Base-by-base conservation (phyloP, 2,888 invertebrate species). In the Liodrosophila aerea region DNA sequence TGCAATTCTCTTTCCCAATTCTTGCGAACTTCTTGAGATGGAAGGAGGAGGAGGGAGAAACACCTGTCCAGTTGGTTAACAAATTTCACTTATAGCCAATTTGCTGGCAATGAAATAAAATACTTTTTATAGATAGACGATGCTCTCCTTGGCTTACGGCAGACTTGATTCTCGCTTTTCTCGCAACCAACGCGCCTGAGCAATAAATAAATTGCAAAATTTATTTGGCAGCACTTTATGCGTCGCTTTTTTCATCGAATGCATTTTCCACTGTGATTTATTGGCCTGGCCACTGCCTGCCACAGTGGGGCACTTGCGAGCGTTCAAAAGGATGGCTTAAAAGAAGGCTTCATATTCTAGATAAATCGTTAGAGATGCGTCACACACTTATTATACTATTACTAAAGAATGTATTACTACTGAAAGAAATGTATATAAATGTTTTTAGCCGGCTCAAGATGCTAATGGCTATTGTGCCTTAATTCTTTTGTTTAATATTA, bases 41-140 rank as follows among this genome's bases (percentile, higher is more conserved):
- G 60, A 50, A 40, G 31, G 34, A 30, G 31, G 34, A 47, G 51
- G 41, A 33, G 15, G 27, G 49, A 45, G 50, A 52, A 56, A 74
- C 76, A 77, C 76, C 76, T 83, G 83, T 68, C 68, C 73, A 64
- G 70, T 36, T 54, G 72, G 76, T 73, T 73, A 77, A 80, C 84
- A 80, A 77, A 77, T 77, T 83, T 77, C 84, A 77, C 84, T 77
- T 77, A 77, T 77, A 80, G 81, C 81, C 84, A 77, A 77, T 77
- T 77, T 77, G 76, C 76, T 80, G 81, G 58, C 84, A 76, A 83
- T 76, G 76, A 83, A 83, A 76, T 76, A 83, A 76, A 83, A 76
- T 76, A 76, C 81, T 69, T 80, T 62, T 68, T 64, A 63, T 62
- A 29, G 29, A 7, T 9, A 29, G 29, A 29, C 29, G 9, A n/a